Conservation (phyloP, 2,888 invertebrate genomes). For the Pemphredon lugubris region DNA sequence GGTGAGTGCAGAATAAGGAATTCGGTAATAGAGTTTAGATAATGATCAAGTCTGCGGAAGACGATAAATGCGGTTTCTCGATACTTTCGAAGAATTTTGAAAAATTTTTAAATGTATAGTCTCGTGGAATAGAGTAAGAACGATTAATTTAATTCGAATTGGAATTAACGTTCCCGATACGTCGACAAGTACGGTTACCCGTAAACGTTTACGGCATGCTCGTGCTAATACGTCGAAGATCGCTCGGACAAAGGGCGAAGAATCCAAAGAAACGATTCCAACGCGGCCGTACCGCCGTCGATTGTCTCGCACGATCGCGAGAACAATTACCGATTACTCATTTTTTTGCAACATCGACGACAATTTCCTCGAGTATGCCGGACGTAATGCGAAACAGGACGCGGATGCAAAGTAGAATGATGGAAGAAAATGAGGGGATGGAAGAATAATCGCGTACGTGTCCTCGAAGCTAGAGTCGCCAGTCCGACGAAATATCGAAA, state of each 20-base stretch:
- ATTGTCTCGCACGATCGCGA: conserved; percentile 59
- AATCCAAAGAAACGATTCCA: conserved; percentile 15
- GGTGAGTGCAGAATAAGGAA: too few relatives aligned
- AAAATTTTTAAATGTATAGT: too few relatives aligned
- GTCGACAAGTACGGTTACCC: too few relatives aligned
- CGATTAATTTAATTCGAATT: too few relatives aligned
- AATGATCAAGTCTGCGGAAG: too few relatives aligned
- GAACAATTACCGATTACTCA: conserved; percentile 60
- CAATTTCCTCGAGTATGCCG: conserved; percentile 20
- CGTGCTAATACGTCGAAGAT: conserved; percentile 19
- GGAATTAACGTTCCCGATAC: too few relatives aligned
- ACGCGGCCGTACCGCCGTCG: conserved; percentile 32
- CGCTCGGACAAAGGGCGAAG: conserved; percentile 4
- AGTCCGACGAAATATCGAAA: background rate
- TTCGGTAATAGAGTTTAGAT: too few relatives aligned
- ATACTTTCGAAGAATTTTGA: too few relatives aligned
- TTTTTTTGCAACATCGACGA: conserved; percentile 48
- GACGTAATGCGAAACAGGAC: conserved; percentile 20
- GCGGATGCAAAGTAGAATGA: conserved; percentile 45
- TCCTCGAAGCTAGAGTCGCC: conserved; percentile 7
- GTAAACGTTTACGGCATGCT: too few relatives aligned
- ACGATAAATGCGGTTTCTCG: too few relatives aligned
- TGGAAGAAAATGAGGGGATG: conserved; percentile 49
- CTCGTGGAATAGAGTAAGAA: too few relatives aligned
- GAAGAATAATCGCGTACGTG: conserved; percentile 8